Percentiles rank a stretch among this genome's conserved stretches.
phyloP scores from a whole-genome alignment of 2,797 vertebrate species.

The Atherinosoma microstoma region DNA sequence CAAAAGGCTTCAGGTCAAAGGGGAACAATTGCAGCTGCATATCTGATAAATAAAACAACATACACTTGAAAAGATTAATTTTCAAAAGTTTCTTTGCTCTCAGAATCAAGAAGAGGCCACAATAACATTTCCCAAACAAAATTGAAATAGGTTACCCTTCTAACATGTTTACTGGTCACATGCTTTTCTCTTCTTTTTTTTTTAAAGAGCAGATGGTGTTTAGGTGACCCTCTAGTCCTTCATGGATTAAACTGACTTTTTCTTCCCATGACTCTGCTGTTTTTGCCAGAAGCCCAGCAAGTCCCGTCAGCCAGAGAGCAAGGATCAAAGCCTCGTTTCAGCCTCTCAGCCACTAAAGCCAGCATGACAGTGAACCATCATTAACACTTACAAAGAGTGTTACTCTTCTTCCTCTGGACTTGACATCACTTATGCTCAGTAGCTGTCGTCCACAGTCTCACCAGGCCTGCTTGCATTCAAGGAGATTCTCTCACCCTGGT shows the following conservation, averaged over 20 bases:
- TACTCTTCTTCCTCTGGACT: conserved; percentile 55
- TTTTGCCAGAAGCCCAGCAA: conserved; percentile 51
- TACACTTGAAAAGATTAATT: neutral
- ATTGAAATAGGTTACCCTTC: conserved; percentile 14
- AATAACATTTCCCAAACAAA: conserved; percentile 4
- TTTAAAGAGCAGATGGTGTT: conserved; percentile 17
- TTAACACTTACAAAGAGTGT: conserved; percentile 60
- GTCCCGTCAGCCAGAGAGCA: conserved; percentile 57
- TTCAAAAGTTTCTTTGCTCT: neutral
- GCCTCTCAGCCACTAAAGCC: conserved; percentile 66
- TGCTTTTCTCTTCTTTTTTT: conserved; percentile 10
- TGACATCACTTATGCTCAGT: conserved; percentile 53
- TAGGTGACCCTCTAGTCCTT: conserved; percentile 36
- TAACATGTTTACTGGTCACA: conserved; percentile 40
- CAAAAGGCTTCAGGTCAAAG: conserved; percentile 3
- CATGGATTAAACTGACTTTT: conserved; percentile 67
- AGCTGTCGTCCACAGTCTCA: conserved; percentile 31
- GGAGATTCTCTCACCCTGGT: conserved; percentile 32
- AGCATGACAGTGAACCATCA: conserved; percentile 68
- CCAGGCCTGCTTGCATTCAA: conserved; percentile 46
- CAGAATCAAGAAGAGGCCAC: conserved; percentile 5
- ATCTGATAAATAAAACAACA: conserved; percentile 5
- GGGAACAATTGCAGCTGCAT: neutral
- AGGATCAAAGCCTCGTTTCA: conserved; percentile 67
- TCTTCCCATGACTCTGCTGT: conserved; percentile 58